Conservation (phyloP, 2,888 invertebrate species). For the Notodonta dromedarius region DNA sequence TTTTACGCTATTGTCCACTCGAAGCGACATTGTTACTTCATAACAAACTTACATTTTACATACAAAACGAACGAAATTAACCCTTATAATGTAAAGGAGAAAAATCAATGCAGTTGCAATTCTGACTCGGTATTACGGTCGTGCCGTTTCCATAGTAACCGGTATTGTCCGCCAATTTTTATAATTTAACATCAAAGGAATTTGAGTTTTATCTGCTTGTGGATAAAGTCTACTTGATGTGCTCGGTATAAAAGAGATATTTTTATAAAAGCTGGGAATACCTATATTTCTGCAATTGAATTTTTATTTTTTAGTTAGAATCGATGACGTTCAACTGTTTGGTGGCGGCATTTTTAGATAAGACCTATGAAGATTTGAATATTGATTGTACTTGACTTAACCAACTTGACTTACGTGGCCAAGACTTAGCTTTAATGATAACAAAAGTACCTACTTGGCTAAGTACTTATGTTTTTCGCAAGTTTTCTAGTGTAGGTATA, state of each 20-base stretch:
- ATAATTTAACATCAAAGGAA: conserved; percentile 24
- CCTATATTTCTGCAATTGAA: conserved; percentile 44
- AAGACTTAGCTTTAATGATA: no score
- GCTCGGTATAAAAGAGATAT: conserved; percentile 18
- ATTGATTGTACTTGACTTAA: background rate
- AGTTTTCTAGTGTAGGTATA: no score
- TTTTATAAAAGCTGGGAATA: background rate
- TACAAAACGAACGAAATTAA: conserved; percentile 30
- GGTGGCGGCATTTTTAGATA: conserved; percentile 16
- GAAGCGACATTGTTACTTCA: conserved; percentile 64
- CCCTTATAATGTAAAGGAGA: conserved; percentile 19
- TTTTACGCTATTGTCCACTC: conserved; percentile 77
- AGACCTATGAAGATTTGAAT: background rate
- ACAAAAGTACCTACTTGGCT: no score
- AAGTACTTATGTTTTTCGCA: no score
- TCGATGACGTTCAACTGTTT: conserved; percentile 30
- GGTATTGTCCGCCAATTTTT: conserved; percentile 56
- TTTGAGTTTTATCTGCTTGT: conserved; percentile 26
- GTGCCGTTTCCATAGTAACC: conserved; percentile 75
- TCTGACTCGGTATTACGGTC: conserved; percentile 46
- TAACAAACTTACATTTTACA: conserved; percentile 41
- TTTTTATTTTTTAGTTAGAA: conserved; percentile 52
- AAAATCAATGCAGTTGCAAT: conserved; percentile 23
- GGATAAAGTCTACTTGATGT: conserved; percentile 16
- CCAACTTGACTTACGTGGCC: no score